Conservation (phyloP, 2,888 invertebrate species). For the Lasioglossum leucozonium region DNA sequence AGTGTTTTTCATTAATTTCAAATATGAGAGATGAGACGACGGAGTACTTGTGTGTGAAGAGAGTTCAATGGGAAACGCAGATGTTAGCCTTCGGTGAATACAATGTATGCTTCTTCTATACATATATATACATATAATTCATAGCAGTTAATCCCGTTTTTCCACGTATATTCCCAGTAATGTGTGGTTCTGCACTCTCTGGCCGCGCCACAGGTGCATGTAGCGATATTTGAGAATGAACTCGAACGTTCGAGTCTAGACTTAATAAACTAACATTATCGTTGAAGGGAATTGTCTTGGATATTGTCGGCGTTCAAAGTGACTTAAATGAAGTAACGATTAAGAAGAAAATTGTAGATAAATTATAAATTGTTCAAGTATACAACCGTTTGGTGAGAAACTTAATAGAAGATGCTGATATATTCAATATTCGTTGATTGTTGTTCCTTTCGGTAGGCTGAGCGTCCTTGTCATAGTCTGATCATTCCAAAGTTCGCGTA, state of each 20-base stretch:
- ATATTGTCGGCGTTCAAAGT: constrained; percentile 41
- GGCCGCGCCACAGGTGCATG: constrained; percentile 28
- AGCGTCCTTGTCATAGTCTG: constrained; percentile 18
- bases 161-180: constrained; percentile 8
- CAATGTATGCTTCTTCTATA: constrained; percentile 5
- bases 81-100: constrained; percentile 1
- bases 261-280: constrained; percentile 19
- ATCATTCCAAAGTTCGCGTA: constrained; percentile 34
- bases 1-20: neutral
- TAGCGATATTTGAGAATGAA: constrained; percentile 21
- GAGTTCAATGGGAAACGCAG: neutral
- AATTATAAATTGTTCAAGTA: constrained; percentile 3
- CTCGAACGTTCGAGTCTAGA: constrained; percentile 26
- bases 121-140: neutral
- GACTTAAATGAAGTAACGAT: constrained; percentile 39
- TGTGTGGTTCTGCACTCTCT: constrained; percentile 8
- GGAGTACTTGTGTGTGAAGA: neutral
- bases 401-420: constrained; percentile 26
- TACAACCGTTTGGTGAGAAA: constrained; percentile 20
- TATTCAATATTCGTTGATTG: constrained; percentile 33
- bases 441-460: constrained; percentile 17
- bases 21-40: neutral
- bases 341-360: constrained; percentile 28
- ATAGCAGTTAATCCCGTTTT: constrained; percentile 12
- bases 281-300: constrained; percentile 40